These are phyloP conservation scores for Pseudococcus longispinus DNA, from an alignment of 2,888 invertebrate genomes.

Conservation along the genomic window DNA sequence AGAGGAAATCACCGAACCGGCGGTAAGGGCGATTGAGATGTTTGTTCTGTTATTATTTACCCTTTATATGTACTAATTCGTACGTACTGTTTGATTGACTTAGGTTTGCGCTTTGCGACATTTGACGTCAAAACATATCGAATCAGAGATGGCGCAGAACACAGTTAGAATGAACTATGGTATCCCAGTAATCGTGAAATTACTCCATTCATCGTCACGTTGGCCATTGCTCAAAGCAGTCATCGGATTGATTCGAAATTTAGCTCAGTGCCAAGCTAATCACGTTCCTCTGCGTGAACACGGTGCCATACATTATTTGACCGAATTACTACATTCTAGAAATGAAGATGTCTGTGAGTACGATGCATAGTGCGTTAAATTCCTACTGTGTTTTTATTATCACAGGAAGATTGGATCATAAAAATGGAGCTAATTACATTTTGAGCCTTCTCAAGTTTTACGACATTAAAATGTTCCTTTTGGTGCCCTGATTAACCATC, in stretches of 20 bases:
- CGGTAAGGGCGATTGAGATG: conserved; percentile 66
- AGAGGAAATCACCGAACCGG: conserved; percentile 98
- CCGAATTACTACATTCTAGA: conserved; percentile 92
- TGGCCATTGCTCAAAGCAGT: conserved; percentile 99
- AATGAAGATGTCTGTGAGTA: conserved; percentile 87
- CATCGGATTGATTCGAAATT: conserved; percentile 94
- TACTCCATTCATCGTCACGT: conserved; percentile 94
- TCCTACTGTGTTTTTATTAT: no score
- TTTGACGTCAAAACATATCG: conserved; percentile 93
- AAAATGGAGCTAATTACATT: no score
- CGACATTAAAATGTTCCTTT: no score
- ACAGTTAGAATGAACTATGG: conserved; percentile 93
- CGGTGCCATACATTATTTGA: conserved; percentile 92
- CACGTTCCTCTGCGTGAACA: conserved; percentile 92
- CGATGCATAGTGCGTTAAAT: conserved; percentile 59
- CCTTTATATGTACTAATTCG: background rate
- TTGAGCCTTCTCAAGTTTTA: no score
- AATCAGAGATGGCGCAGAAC: conserved; percentile 97
- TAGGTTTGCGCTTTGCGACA: conserved; percentile 92
- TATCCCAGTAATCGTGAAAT: conserved; percentile 87
- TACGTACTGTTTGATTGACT: background rate
- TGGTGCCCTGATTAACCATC: no score
- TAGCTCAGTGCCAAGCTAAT: conserved; percentile 95
- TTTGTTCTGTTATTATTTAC: background rate
- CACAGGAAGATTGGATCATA: no score